Evolutionary conservation across 2,888 invertebrate species (phyloP).

Genomic region (Cephus pygmeus): DNA sequence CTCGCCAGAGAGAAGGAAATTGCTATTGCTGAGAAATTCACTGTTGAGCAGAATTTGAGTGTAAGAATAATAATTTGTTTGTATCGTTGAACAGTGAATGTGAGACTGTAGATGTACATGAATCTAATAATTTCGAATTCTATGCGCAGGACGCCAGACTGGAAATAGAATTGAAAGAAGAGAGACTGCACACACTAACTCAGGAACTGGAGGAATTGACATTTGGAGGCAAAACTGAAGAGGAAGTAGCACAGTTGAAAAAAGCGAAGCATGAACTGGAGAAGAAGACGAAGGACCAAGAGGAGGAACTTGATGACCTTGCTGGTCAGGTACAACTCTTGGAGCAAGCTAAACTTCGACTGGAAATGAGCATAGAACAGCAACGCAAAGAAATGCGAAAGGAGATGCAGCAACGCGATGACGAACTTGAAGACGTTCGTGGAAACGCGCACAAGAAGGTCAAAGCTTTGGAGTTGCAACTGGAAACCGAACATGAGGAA

Average conservation of each 20-base stretch:
- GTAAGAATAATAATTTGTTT: slow-evolving; percentile 68
- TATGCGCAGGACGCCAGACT: slow-evolving; percentile 80
- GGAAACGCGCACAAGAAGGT: slow-evolving; percentile 93
- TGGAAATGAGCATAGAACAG: slow-evolving; percentile 95
- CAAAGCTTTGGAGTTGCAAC: slow-evolving; percentile 88
- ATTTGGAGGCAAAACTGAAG: slow-evolving; percentile 82
- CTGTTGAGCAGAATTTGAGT: slow-evolving; percentile 86
- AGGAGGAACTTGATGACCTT: slow-evolving; percentile 95
- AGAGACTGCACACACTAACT: slow-evolving; percentile 81
- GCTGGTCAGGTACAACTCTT: slow-evolving; percentile 90
- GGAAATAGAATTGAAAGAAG: slow-evolving; percentile 90
- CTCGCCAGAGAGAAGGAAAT: slow-evolving; percentile 87
- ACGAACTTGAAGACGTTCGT: slow-evolving; percentile 92
- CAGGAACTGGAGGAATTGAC: slow-evolving; percentile 89
- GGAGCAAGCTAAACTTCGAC: slow-evolving; percentile 90
- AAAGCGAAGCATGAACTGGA: slow-evolving; percentile 90
- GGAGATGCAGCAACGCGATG: slow-evolving; percentile 90
- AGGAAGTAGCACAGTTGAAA: slow-evolving; percentile 85
- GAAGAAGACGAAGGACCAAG: slow-evolving; percentile 85
- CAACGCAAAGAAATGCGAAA: slow-evolving; percentile 90
- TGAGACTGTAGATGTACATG: background rate
- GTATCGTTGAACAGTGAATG: background rate
- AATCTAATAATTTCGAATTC: background rate
- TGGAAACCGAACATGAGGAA: slow-evolving; percentile 94
- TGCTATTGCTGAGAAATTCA: slow-evolving; percentile 86